Percentiles rank a stretch among this genome's conserved stretches.
Evolutionary conservation across 2,888 invertebrate genomes (phyloP).

Genomic region (Dyspetes luteomarginatus): DNA sequence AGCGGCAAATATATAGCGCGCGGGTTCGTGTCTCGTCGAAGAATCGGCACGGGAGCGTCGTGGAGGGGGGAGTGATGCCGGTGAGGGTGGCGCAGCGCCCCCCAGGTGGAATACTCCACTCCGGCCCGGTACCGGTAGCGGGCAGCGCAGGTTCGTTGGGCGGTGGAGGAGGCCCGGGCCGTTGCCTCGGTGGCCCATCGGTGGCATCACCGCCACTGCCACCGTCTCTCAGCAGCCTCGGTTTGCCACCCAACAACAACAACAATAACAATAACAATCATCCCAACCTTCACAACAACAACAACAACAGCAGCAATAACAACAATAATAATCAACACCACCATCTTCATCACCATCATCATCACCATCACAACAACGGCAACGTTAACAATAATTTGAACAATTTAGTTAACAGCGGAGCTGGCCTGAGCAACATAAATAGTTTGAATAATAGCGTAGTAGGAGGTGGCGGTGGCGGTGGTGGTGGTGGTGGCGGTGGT

Average conservation of each 20-base stretch:
- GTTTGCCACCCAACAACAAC: slow-evolving; percentile 49
- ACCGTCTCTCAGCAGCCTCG: slow-evolving; percentile 75
- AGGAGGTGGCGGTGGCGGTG: slow-evolving; percentile 48
- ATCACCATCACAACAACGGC: slow-evolving; percentile 67
- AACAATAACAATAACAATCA: slow-evolving; percentile 61
- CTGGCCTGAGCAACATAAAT: slow-evolving; percentile 72
- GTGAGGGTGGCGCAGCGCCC: slow-evolving; percentile 86
- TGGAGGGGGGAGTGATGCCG: slow-evolving; percentile 84
- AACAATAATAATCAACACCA: slow-evolving; percentile 68
- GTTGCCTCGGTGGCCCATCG: slow-evolving; percentile 85
- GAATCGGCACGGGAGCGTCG: slow-evolving; percentile 78
- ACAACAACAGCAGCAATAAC: slow-evolving; percentile 58
- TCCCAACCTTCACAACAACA: slow-evolving; percentile 53
- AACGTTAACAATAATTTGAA: slow-evolving; percentile 47
- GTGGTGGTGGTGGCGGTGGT: slow-evolving; percentile 16
- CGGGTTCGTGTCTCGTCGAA: slow-evolving; percentile 59
- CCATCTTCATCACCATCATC: slow-evolving; percentile 79
- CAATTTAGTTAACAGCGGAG: slow-evolving; percentile 70
- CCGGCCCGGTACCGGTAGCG: slow-evolving; percentile 86
- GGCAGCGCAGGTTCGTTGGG: slow-evolving; percentile 87
- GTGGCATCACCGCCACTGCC: slow-evolving; percentile 80
- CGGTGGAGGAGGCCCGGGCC: slow-evolving; percentile 83
- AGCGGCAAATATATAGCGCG: slow-evolving; percentile 25
- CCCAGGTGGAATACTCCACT: slow-evolving; percentile 87
- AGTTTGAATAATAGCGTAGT: slow-evolving; percentile 69